These are phyloP conservation scores for Electrophaes corylata DNA, from an alignment of 2,888 invertebrate genomes.

Conservation along the genomic window DNA sequence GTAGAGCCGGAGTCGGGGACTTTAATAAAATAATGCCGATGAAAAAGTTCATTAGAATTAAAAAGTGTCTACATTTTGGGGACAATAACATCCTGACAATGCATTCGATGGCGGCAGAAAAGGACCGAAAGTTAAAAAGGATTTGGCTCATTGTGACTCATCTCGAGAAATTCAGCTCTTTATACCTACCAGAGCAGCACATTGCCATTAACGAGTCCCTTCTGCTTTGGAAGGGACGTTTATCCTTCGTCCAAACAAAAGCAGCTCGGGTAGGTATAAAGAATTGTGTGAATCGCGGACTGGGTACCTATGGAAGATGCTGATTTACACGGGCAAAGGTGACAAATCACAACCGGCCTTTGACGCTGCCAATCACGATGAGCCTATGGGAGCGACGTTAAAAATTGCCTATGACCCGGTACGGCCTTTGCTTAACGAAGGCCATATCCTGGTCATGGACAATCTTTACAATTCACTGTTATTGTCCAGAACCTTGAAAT, in stretches of 20 bases:
- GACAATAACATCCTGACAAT: background rate
- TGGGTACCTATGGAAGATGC: background rate
- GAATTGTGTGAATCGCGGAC: background rate
- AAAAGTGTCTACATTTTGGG: constrained; percentile 1
- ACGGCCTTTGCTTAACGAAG: background rate
- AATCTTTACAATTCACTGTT: background rate
- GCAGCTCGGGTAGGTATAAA: constrained; percentile 1
- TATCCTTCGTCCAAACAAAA: background rate
- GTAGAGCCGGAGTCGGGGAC: background rate
- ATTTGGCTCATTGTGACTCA: background rate
- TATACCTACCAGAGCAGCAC: constrained; percentile 1
- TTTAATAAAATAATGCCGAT: background rate
- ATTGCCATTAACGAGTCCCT: constrained; percentile 4
- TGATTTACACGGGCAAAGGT: background rate
- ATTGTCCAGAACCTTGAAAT: background rate
- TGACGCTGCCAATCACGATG: background rate
- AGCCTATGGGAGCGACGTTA: background rate
- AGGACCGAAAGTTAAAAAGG: background rate
- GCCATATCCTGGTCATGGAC: background rate
- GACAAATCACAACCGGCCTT: background rate
- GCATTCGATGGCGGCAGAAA: background rate
- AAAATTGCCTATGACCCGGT: background rate
- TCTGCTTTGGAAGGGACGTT: background rate
- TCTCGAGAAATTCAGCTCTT: background rate
- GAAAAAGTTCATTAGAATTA: background rate